Base-by-base conservation (phyloP, 2,113 vertebrate species). In the Tragelaphus strepsiceros region DNA sequence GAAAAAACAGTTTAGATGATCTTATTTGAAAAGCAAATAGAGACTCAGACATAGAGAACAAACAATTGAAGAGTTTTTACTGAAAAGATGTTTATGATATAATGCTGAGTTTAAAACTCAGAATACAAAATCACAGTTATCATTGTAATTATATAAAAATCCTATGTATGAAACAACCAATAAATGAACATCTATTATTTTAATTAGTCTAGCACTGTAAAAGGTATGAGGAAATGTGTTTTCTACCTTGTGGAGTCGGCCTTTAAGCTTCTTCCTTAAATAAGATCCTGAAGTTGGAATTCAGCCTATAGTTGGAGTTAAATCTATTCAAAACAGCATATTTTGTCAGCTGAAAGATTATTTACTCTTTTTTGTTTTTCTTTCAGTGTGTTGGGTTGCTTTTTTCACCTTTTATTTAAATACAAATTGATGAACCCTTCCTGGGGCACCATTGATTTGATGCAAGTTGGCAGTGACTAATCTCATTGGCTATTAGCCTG, bases 351-450 rank as follows among this genome's bases (percentile, higher is more conserved):
- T 59, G 71, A 67, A 95, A 90, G 46, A 83, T 89, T 54, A 85
- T 81, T 92, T 58, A 51, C 62, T 74, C 43, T 85, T 71, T 80
- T 46, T 80, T 10, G 51, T 94, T 67, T 61, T 85, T 84, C 46
- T 94, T 85, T 88, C 62, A 81, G 53, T 46, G 35, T 24, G 58
- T 85, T 24, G 7, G 39, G 49, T 43, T 94, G 62, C 82, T 92
- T 94, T 94, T 49, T 85, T 61, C 61, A 35, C 39, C 90, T 94
- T 96, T 85, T 77, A 58, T 93, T 88, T 85, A 64, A 91, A 77
- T 86, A 88, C 77, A 96, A 83, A 96, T 91, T 26, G 83, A 56
- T 62, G 67, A 86, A 74, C 87, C 59, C 35, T 77, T 93, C 71
- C 80, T 3, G 0, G 67, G 89, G 74, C 74, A n/a, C 54, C 2